Percentiles rank a stretch among this genome's conserved stretches.
phyloP scores from a whole-genome alignment of 1,140 invertebrate species.

The Melanaphis sacchari region DNA sequence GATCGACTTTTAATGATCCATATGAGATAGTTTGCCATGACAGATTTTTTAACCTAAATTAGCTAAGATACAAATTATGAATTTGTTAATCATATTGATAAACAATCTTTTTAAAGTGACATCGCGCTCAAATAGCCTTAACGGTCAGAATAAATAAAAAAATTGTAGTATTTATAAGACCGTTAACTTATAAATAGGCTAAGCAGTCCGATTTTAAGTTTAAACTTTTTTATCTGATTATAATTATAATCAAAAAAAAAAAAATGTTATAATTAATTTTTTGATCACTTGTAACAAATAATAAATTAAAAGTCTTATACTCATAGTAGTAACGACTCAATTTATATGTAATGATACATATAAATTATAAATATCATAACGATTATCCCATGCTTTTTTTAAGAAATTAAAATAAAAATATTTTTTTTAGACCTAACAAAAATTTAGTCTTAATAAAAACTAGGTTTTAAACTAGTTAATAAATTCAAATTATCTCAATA shows the following conservation, averaged over 20 bases:
- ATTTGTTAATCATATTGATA: conserved; percentile 38
- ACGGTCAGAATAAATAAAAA: background rate
- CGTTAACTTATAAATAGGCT: background rate
- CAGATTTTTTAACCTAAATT: conserved; percentile 51
- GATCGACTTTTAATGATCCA: background rate
- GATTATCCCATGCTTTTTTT: background rate
- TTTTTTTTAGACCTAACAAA: background rate
- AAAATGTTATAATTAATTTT: background rate
- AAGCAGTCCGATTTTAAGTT: background rate
- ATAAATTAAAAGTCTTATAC: background rate
- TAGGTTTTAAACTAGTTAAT: background rate
- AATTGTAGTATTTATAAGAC: conserved; percentile 7
- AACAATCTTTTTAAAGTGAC: conserved; percentile 19
- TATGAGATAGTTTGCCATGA: conserved; percentile 54
- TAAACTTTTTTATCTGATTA: conserved; percentile 16
- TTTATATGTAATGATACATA: background rate
- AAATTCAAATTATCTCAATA: conserved; percentile 15
- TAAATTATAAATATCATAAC: background rate
- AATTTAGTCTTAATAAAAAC: background rate
- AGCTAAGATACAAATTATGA: conserved; percentile 24
- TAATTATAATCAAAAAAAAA: conserved; percentile 48
- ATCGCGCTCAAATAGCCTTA: conserved; percentile 39
- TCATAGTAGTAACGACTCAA: no score
- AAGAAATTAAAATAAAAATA: background rate
- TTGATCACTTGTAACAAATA: background rate